Evolutionary conservation across 2,888 invertebrate genomes (phyloP), one percentile per base, ranked within the genome.

Genomic region (Germaria angustata): DNA sequence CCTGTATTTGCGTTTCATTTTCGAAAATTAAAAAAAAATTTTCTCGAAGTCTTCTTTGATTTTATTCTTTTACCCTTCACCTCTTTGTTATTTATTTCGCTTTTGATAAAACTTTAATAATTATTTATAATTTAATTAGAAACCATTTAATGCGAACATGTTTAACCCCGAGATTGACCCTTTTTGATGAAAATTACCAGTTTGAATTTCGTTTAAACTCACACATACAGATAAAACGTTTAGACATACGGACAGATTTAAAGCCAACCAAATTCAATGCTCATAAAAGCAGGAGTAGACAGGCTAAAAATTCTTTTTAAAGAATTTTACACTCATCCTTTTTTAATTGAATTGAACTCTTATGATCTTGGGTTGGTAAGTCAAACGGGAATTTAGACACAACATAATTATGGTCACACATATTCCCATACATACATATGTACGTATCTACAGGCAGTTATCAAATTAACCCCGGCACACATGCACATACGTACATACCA

Each of bases 291-390:
- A n/a, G n/a, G 39, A 59, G n/a, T n/a, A n/a, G n/a, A n/a, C 39
- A 59, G 57, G 17, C 20, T 39, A 24, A 34, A 24, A 34, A 36
- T 15, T 15, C n/a, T 7, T 39, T 7, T 34, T 2, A 1, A n/a
- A 28, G 15, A 61, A 5, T 57, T 46, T 22, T 8, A 46, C 15
- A 51, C 41, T 65, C 69, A 76, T 78, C 78, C 81, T 82, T 78
- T 75, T 82, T 82, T 81, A 81, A 79, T 82, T 82, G 73, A 79
- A 79, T 79, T 82, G 81, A 82, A 79, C 81, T 82, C 57, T 73
- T 55, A 57, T 57, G 65, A 65, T 79, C 65, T 78, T 20, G 15
- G 28, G n/a, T 44, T 73, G 28, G 20, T 63, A 13, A 46, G 46
- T 55, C 55, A 49, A 17, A 55, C 65, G 53, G 65, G 44, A 75